phyloP scores from a whole-genome alignment of 92 coral and sea anemone genomes.

The Parazoanthus swiftii region DNA sequence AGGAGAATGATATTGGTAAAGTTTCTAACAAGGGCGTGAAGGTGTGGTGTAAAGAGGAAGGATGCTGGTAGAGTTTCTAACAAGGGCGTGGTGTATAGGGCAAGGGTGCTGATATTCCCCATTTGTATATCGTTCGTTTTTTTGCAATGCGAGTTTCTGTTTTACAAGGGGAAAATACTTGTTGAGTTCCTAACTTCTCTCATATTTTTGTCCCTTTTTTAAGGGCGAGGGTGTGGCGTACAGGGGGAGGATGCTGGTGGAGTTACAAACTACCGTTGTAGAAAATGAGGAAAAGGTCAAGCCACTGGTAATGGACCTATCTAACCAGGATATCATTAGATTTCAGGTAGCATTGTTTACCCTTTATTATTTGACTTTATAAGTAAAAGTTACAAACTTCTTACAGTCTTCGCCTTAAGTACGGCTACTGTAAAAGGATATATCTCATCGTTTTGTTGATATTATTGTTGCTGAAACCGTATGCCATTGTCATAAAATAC shows the following conservation, averaged over 20 bases:
- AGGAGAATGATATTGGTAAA: too few species aligned
- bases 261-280: slow-evolving; percentile 69
- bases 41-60: slow-evolving; percentile 72
- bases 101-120: slow-evolving; percentile 49
- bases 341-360: slow-evolving; percentile 49
- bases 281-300: slow-evolving; percentile 73
- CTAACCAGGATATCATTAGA: slow-evolving; percentile 55
- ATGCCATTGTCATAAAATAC: too few species aligned
- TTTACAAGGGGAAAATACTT: not conserved
- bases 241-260: slow-evolving; percentile 85
- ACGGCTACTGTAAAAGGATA: not conserved
- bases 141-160: slow-evolving; percentile 19
- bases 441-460: too few species aligned
- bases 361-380: too few species aligned
- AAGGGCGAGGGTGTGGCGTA: slow-evolving; percentile 98
- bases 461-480: not conserved
- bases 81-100: not conserved
- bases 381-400: too few species aligned
- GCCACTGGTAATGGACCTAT: slow-evolving; percentile 54
- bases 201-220: too few species aligned
- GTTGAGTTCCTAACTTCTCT: not conserved
- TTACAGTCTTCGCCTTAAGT: not conserved
- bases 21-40: too few species aligned
- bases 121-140: too few species aligned
- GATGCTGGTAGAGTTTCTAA: slow-evolving; percentile 73